phyloP scores from a whole-genome alignment of 2,797 vertebrate species.

The Brachyalestes nurse region DNA sequence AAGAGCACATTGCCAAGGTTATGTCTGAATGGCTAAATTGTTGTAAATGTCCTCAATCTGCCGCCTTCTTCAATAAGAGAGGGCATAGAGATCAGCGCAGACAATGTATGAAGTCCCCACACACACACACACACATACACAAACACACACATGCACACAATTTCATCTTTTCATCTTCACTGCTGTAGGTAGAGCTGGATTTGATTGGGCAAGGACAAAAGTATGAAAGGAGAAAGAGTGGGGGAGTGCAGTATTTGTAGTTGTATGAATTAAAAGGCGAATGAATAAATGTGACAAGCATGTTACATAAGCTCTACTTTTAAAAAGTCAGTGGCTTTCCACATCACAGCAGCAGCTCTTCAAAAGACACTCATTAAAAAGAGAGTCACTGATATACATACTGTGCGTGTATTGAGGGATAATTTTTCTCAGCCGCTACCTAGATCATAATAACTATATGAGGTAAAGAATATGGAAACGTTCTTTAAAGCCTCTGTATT shows the following conservation, averaged over 20 bases:
- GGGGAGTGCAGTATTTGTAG: background rate
- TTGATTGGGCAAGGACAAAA: constrained; percentile 40
- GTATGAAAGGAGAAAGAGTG: background rate
- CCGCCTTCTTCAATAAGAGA: constrained; percentile 36
- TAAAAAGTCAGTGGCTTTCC: constrained; percentile 12
- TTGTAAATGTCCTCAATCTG: constrained; percentile 25
- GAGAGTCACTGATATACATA: background rate
- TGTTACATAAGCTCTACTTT: constrained; percentile 27
- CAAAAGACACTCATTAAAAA: constrained; percentile 24
- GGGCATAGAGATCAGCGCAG: constrained; percentile 12
- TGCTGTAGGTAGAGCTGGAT: constrained; percentile 21
- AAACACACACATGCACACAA: too few species aligned
- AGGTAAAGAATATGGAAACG: too few species aligned
- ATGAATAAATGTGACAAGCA: background rate
- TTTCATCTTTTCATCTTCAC: constrained; percentile 32
- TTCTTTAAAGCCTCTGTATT: too few species aligned
- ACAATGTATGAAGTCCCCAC: background rate
- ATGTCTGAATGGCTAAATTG: constrained; percentile 33
- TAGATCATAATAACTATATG: too few species aligned
- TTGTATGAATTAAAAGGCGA: constrained; percentile 18
- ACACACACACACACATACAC: constrained; percentile 37
- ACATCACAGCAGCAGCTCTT: constrained; percentile 16
- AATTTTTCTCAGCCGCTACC: too few species aligned
- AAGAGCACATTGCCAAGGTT: constrained; percentile 34
- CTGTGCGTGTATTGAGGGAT: background rate